These are phyloP conservation scores for Iguana delicatissima DNA, from an alignment of 2,797 vertebrate genomes.

Conservation along the genomic window DNA sequence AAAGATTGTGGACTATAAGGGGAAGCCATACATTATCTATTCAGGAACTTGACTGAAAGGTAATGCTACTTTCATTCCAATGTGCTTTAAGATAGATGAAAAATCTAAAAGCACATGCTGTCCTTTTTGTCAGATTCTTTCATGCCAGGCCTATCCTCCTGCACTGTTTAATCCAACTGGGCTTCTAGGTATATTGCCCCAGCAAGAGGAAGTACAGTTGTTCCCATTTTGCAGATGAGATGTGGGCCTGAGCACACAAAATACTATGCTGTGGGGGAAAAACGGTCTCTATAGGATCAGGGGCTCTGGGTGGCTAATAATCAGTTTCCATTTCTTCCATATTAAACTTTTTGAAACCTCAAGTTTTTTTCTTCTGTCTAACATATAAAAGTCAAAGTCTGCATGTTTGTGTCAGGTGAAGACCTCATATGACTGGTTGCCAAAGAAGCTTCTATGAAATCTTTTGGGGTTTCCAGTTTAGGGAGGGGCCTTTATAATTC, in stretches of 20 bases:
- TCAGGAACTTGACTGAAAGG: constrained; percentile 17
- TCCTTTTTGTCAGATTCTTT: background rate
- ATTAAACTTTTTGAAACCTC: no score
- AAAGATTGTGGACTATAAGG: background rate
- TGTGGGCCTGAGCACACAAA: background rate
- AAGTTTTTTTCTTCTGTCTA: no score
- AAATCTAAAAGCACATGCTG: background rate
- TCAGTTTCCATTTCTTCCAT: no score
- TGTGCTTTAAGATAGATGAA: background rate
- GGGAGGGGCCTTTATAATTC: no score
- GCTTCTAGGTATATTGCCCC: background rate
- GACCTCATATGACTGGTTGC: no score
- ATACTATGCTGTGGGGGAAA: background rate
- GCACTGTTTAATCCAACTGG: no score
- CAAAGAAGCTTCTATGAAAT: no score
- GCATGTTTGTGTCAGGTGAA: no score
- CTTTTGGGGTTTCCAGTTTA: no score
- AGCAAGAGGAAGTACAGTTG: background rate
- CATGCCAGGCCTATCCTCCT: background rate
- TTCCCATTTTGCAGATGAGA: no score
- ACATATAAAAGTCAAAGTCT: no score
- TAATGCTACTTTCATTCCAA: background rate
- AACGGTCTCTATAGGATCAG: background rate
- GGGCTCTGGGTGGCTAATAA: no score
- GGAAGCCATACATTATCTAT: constrained; percentile 45